These are phyloP conservation scores for Lepus timidus DNA, from an alignment of 2,113 vertebrate genomes.

Conservation along the genomic window DNA sequence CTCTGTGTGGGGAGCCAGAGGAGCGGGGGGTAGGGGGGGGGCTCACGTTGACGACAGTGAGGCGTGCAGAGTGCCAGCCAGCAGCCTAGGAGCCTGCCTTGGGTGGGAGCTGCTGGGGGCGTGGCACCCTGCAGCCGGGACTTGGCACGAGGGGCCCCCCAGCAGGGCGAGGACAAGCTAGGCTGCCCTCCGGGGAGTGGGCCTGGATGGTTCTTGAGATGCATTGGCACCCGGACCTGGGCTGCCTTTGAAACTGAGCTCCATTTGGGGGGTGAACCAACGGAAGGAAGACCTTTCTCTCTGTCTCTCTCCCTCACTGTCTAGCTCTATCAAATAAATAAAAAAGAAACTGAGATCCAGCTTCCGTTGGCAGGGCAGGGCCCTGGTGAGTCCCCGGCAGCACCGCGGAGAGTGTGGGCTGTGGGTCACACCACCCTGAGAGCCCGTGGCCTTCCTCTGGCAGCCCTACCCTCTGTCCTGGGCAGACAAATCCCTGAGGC, in stretches of 20 bases:
- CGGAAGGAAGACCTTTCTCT: no score
- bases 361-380: background rate
- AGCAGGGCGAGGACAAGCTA: background rate
- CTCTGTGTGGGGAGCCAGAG: background rate
- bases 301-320: no score
- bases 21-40: background rate
- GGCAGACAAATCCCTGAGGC: background rate
- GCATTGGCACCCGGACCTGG: fast-evolving
- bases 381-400: no score
- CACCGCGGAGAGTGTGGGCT: background rate
- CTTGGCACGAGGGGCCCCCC: background rate
- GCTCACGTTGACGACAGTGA: background rate
- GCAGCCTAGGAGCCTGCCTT: background rate
- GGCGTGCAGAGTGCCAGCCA: background rate
- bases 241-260: background rate
- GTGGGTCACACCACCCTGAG: background rate
- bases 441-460: background rate
- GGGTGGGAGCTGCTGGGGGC: background rate
- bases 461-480: background rate
- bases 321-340: no score
- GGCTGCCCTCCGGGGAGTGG: background rate
- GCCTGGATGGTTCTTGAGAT: fast-evolving
- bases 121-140: no score
- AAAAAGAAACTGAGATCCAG: no score
- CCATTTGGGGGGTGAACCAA: no score